A percentile compares a stretch with the other conserved stretches of the same genome.
These are phyloP conservation scores for Drosophila monieri DNA, from an alignment of 2,888 invertebrate genomes.

Conservation along the genomic window DNA sequence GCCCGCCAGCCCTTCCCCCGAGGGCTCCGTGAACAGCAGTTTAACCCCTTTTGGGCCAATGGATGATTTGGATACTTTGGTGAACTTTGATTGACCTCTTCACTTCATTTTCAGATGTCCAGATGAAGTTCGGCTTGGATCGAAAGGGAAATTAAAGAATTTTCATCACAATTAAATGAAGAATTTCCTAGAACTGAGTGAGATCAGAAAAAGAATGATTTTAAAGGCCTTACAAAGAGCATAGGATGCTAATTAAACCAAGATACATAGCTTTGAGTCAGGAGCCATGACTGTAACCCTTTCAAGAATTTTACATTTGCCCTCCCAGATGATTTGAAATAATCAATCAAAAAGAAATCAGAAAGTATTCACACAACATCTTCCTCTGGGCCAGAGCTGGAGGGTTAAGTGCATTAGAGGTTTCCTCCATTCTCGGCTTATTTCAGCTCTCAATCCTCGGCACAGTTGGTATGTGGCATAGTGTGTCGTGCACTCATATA, in stretches of 20 bases:
- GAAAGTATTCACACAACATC: conserved; percentile 20
- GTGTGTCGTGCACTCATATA: conserved; percentile 44
- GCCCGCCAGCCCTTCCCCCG: neutral
- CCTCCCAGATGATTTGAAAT: neutral
- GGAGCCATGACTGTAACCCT: neutral
- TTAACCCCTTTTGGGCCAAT: conserved; percentile 42
- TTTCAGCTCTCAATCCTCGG: conserved; percentile 14
- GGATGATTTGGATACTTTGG: conserved; percentile 34
- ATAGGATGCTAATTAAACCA: neutral
- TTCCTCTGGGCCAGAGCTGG: conserved; percentile 44
- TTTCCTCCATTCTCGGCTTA: neutral
- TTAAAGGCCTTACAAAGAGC: neutral
- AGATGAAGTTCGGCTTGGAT: conserved; percentile 21
- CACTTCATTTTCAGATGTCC: conserved; percentile 31
- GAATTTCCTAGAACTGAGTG: too few relatives aligned
- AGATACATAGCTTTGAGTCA: neutral
- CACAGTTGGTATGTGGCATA: neutral
- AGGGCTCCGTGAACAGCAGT: conserved; percentile 5
- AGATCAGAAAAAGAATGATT: too few relatives aligned
- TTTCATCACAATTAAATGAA: too few relatives aligned
- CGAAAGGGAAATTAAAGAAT: neutral
- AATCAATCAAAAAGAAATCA: conserved; percentile 3
- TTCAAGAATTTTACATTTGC: neutral
- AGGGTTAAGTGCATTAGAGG: conserved; percentile 74
- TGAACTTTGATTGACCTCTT: conserved; percentile 44